These are phyloP conservation scores for Rallus limicola DNA, from an alignment of 2,113 vertebrate species.

Conservation along the genomic window DNA sequence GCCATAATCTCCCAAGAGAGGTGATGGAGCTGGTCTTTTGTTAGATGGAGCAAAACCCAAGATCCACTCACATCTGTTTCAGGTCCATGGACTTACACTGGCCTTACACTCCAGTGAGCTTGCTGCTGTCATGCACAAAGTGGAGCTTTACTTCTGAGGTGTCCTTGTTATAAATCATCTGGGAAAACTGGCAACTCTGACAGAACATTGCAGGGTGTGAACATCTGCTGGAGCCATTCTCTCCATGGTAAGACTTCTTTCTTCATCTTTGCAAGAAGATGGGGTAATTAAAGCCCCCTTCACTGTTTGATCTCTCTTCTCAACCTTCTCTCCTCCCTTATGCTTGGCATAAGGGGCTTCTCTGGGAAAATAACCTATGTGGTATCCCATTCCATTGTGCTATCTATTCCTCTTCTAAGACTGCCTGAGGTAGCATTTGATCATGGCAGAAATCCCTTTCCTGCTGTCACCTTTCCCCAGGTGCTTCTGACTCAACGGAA, in stretches of 20 bases:
- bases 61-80: neutral
- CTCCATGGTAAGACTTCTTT: neutral
- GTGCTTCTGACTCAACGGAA: constrained; percentile 45
- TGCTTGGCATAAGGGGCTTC: neutral
- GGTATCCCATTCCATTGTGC: neutral
- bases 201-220: neutral
- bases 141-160: neutral
- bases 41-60: neutral
- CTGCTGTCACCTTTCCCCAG: constrained; percentile 6
- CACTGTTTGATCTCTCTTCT: neutral
- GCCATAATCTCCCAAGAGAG: neutral
- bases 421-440: neutral
- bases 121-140: neutral
- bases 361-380: neutral
- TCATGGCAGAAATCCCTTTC: neutral
- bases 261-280: neutral
- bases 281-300: neutral
- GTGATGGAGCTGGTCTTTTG: neutral
- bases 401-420: neutral
- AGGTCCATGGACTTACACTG: fast-evolving
- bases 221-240: neutral
- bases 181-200: neutral
- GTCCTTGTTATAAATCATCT: neutral
- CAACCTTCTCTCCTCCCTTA: neutral
- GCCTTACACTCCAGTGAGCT: neutral